Conservation (phyloP, 2,888 invertebrate species). For the Ophioninae sp. region DNA sequence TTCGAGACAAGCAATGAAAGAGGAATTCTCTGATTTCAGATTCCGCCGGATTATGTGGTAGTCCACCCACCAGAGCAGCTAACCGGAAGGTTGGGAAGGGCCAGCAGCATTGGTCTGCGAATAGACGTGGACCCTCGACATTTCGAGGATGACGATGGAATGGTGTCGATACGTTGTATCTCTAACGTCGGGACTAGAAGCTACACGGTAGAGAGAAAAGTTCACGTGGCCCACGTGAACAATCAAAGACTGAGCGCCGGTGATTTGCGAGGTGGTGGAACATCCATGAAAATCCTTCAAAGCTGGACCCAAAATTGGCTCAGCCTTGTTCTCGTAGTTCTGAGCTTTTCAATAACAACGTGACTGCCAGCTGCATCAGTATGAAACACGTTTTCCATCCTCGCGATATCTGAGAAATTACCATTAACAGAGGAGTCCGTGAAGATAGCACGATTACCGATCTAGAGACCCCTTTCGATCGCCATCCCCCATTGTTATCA, state of each 20-base stretch:
- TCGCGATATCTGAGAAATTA: constrained; percentile 24
- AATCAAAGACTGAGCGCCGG: constrained; percentile 74
- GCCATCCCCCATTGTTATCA: constrained; percentile 4
- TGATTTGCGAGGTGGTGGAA: constrained; percentile 64
- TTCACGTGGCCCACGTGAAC: constrained; percentile 71
- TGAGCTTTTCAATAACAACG: constrained; percentile 46
- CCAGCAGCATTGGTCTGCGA: constrained; percentile 73
- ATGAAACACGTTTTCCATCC: constrained; percentile 24
- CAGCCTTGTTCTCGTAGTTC: constrained; percentile 25
- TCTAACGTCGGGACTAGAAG: constrained; percentile 71
- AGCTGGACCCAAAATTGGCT: constrained; percentile 7
- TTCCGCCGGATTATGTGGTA: constrained; percentile 68
- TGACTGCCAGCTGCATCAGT: constrained; percentile 45
- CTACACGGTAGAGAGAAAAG: constrained; percentile 64
- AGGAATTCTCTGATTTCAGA: constrained; percentile 65
- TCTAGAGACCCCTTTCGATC: constrained; percentile 28
- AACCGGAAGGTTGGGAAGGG: constrained; percentile 52
- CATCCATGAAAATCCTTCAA: constrained; percentile 8
- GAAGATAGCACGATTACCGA: constrained; percentile 29
- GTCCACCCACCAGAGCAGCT: constrained; percentile 64
- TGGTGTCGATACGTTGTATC: constrained; percentile 70
- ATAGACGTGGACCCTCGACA: constrained; percentile 71
- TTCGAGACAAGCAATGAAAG: not conserved
- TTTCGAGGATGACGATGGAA: constrained; percentile 66
- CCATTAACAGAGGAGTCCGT: constrained; percentile 1